Conservation (phyloP, 1,140 invertebrate genomes). For the Drosophila erecta region DNA sequence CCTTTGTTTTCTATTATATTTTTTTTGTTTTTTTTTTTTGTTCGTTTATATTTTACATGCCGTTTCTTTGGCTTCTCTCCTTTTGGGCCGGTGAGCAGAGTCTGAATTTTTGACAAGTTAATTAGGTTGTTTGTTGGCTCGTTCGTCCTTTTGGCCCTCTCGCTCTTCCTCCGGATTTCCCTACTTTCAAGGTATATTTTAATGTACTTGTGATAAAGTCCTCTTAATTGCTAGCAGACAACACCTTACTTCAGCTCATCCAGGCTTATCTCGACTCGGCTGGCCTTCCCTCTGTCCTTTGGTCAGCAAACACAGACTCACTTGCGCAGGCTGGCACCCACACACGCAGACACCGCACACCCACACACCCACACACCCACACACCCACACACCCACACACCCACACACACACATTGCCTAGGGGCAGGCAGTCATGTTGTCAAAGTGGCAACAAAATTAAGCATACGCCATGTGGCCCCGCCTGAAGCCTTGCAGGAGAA, state of each 20-base stretch:
- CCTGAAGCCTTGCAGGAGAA: slow-evolving; percentile 2
- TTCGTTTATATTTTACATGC: slow-evolving; percentile 16
- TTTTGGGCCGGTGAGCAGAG: slow-evolving; percentile 37
- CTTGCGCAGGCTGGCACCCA: not conserved
- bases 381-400: not conserved
- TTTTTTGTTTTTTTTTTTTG: not conserved
- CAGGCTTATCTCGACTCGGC: slow-evolving; percentile 2
- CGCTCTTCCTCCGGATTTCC: not conserved
- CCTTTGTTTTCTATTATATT: slow-evolving; percentile 19
- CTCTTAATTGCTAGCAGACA: slow-evolving; percentile 56
- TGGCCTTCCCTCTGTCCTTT: not conserved
- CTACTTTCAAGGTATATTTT: slow-evolving; percentile 47
- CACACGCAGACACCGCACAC: not conserved
- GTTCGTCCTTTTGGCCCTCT: not conserved
- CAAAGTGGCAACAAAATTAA: slow-evolving; percentile 46
- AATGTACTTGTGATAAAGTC: slow-evolving; percentile 70
- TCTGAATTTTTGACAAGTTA: slow-evolving; percentile 75
- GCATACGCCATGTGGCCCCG: slow-evolving; percentile 40
- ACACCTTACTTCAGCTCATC: slow-evolving; percentile 23
- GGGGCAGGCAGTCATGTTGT: slow-evolving; percentile 37
- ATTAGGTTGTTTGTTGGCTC: slow-evolving; percentile 65
- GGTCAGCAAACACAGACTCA: slow-evolving; percentile 9
- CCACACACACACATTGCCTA: not conserved
- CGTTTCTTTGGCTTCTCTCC: slow-evolving; percentile 8
- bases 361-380: not conserved